Conservation (phyloP, 1,140 invertebrate species). For the Listronotus oregonensis region DNA sequence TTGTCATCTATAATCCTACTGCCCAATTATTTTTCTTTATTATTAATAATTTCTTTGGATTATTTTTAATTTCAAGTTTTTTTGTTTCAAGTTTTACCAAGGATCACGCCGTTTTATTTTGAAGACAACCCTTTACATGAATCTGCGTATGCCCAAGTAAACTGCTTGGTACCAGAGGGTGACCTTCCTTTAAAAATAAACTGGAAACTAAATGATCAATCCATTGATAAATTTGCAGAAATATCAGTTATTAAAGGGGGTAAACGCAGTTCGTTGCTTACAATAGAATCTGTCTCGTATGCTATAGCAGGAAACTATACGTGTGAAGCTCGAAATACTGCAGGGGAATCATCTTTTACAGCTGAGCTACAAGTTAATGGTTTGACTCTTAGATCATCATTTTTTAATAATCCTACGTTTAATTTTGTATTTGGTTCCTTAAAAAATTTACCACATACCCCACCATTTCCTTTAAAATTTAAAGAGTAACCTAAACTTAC, state of each 20-base stretch:
- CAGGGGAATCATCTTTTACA: conserved; percentile 72
- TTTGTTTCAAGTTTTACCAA: conserved; percentile 63
- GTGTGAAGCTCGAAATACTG: conserved; percentile 76
- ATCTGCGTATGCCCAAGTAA: conserved; percentile 73
- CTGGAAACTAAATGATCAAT: conserved; percentile 68
- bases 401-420: not conserved
- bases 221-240: conserved; percentile 56
- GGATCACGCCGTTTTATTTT: conserved; percentile 71
- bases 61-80: conserved; percentile 3
- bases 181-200: conserved; percentile 69
- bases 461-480: too few species aligned
- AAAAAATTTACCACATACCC: too few species aligned
- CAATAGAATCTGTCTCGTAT: conserved; percentile 76
- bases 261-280: conserved; percentile 58
- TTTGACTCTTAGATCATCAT: conserved; percentile 42
- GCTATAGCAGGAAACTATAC: conserved; percentile 78
- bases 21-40: too few species aligned
- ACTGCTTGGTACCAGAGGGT: conserved; percentile 74
- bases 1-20: too few species aligned
- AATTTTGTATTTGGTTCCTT: not conserved
- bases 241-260: conserved; percentile 58
- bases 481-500: too few species aligned
- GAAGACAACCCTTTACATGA: conserved; percentile 70
- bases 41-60: not conserved
- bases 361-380: conserved; percentile 70